A percentile compares a stretch with the other conserved stretches of the same genome.
Evolutionary conservation across 2,888 invertebrate species (phyloP).

Genomic region (Drosophila lacicola): DNA sequence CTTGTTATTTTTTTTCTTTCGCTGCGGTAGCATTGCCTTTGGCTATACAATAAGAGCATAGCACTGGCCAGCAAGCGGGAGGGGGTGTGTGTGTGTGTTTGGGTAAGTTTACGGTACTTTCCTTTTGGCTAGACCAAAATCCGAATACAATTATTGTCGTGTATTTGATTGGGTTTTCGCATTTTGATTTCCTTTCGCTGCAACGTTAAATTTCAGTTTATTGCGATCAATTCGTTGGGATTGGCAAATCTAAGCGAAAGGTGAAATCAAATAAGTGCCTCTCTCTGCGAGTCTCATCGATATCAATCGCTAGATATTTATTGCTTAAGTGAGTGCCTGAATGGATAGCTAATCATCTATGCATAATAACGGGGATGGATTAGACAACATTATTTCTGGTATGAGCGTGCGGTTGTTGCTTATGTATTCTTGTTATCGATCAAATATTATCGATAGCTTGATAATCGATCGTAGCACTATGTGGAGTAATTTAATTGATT

Average conservation of each 20-base stretch:
- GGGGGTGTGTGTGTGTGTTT: not conserved
- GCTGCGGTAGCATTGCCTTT: constrained; percentile 34
- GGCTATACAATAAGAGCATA: constrained; percentile 16
- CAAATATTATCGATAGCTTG: no score
- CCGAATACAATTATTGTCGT: constrained; percentile 57
- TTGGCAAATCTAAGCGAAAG: constrained; percentile 16
- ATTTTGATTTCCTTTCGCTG: constrained; percentile 49
- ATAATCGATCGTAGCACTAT: no score
- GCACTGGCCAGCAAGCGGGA: not conserved
- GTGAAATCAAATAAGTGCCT: constrained; percentile 2
- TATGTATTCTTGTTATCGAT: not conserved
- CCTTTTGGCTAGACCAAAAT: constrained; percentile 34
- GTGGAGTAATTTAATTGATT: no score
- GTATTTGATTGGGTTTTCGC: constrained; percentile 54
- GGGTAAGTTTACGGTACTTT: constrained; percentile 1
- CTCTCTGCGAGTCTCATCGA: not conserved
- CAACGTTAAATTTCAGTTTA: constrained; percentile 49
- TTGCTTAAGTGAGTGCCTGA: no score
- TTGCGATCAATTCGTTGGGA: constrained; percentile 32
- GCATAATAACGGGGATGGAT: no score
- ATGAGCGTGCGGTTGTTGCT: no score
- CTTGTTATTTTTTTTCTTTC: constrained; percentile 71
- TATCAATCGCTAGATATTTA: no score
- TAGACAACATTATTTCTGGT: no score
- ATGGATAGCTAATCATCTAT: no score